phyloP scores from a whole-genome alignment of 2,113 vertebrate species.

The Isurus oxyrinchus region DNA sequence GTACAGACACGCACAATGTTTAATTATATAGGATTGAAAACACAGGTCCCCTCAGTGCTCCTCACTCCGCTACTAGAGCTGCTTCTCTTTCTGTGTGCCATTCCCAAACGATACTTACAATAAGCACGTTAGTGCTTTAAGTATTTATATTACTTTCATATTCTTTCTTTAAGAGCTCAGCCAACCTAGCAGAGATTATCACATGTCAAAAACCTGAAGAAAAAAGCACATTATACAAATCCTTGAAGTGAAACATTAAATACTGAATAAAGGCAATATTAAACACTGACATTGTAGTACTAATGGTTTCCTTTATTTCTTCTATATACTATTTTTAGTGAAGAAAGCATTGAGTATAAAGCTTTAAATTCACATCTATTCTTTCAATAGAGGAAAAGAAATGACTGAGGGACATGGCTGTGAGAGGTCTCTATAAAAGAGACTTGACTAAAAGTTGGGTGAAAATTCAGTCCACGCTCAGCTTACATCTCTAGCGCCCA shows the following conservation, averaged over 20 bases:
- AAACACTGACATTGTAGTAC: background rate
- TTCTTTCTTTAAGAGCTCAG: background rate
- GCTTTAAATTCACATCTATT: background rate
- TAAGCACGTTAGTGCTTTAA: background rate
- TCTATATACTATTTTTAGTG: background rate
- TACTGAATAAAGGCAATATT: background rate
- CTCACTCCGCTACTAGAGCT: background rate
- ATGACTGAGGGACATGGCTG: background rate
- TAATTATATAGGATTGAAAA: background rate
- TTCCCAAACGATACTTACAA: background rate
- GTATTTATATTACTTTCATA: background rate
- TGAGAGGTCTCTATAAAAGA: background rate
- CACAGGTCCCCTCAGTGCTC: background rate
- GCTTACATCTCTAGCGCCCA: background rate
- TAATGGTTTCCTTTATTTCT: background rate
- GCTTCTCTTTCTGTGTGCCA: background rate
- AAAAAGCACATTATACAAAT: background rate
- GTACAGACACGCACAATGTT: background rate
- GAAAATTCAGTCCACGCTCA: background rate
- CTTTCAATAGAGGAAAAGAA: background rate
- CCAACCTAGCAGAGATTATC: background rate
- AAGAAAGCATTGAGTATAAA: background rate
- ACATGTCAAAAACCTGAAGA: background rate
- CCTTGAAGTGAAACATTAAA: background rate
- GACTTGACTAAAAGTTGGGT: background rate